These are phyloP conservation scores for Zophobas morio DNA, from an alignment of 1,140 invertebrate species.

Conservation along the genomic window DNA sequence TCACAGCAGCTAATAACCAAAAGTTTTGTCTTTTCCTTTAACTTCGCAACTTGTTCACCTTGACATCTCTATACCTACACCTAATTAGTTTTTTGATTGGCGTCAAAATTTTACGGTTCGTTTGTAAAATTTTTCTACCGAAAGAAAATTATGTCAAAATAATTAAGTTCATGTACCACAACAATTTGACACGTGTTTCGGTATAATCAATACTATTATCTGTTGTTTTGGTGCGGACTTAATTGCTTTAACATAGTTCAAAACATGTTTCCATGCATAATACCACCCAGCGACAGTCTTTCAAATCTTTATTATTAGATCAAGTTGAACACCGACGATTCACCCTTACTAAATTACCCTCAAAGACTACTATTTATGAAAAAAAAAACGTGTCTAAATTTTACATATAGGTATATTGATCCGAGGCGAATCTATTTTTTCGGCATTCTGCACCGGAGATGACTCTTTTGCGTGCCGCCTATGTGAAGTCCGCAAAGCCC, in stretches of 20 bases:
- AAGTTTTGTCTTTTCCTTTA: slow-evolving; percentile 22
- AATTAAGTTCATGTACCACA: slow-evolving; percentile 17
- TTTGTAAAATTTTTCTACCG: background rate
- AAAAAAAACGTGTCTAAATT: too few relatives aligned
- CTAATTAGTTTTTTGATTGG: slow-evolving; percentile 35
- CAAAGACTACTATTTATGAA: too few relatives aligned
- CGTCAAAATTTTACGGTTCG: slow-evolving; percentile 25
- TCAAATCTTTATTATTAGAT: too few relatives aligned
- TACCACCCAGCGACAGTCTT: background rate
- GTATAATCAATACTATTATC: slow-evolving; percentile 22
- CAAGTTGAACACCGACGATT: too few relatives aligned
- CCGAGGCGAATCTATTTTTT: too few relatives aligned
- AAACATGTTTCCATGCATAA: slow-evolving; percentile 6
- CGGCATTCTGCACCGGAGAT: too few relatives aligned
- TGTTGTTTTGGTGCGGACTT: slow-evolving; percentile 6
- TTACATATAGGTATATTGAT: too few relatives aligned
- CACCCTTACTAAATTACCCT: too few relatives aligned
- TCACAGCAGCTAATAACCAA: slow-evolving; percentile 10
- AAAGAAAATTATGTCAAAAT: slow-evolving; percentile 19
- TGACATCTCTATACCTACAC: slow-evolving; percentile 34
- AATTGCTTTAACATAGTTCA: slow-evolving; percentile 23
- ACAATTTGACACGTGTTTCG: slow-evolving; percentile 28
- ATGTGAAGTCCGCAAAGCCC: background rate
- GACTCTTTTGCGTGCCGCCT: background rate
- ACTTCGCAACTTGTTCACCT: slow-evolving; percentile 36